Percentiles rank a stretch among this genome's conserved stretches.
Conservation (phyloP, 2,797 vertebrate genomes). For the Strix occidentalis region DNA sequence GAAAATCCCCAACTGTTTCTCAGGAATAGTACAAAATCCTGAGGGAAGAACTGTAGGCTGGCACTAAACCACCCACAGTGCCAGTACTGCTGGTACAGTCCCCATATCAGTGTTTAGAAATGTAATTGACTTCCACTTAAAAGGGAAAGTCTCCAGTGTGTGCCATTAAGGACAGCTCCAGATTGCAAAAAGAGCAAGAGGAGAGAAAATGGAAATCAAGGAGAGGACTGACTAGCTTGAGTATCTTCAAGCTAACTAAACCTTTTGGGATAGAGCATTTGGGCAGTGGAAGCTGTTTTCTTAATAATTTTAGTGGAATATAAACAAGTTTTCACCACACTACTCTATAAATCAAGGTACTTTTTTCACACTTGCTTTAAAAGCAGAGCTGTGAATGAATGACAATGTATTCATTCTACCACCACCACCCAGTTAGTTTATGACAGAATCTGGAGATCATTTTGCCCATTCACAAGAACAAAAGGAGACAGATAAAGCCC, state of each 20-base stretch:
- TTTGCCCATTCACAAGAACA: not conserved
- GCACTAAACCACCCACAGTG: not conserved
- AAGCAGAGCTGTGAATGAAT: not conserved
- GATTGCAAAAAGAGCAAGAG: not conserved
- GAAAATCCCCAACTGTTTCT: not conserved
- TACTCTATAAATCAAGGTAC: not conserved
- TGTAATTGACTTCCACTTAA: not conserved
- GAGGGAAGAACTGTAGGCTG: not conserved
- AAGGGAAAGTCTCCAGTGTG: not conserved
- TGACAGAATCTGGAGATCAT: not conserved
- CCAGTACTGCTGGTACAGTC: not conserved
- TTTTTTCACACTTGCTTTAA: not conserved
- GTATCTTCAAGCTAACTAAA: not conserved
- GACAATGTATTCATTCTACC: not conserved
- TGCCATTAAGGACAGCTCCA: not conserved
- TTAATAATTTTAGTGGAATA: not conserved
- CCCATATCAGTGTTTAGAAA: not conserved
- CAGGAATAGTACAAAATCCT: not conserved
- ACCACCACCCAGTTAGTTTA: not conserved
- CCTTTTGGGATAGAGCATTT: not conserved
- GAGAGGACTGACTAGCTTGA: not conserved
- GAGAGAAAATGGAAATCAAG: not conserved
- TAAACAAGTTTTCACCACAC: not conserved
- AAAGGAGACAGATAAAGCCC: not conserved
- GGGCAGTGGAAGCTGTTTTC: not conserved